Percentiles rank a stretch among this genome's conserved stretches.
phyloP scores from a whole-genome alignment of 1,140 invertebrate species.

The Nebria ingens region DNA sequence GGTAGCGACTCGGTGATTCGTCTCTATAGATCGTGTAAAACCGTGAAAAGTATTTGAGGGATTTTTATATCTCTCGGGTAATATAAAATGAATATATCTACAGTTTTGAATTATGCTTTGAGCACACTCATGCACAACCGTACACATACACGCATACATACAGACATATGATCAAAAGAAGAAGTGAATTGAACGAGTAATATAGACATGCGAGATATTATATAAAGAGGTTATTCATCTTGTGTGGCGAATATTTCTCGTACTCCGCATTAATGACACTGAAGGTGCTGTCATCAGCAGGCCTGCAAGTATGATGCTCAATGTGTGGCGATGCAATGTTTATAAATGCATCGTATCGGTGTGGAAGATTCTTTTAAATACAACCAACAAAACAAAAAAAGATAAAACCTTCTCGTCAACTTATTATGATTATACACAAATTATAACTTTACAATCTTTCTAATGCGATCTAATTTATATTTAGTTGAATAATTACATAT shows the following conservation, averaged over 20 bases:
- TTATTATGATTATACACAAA: too few species aligned
- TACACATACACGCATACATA: neutral
- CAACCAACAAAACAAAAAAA: too few species aligned
- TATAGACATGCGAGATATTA: too few species aligned
- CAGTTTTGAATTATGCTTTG: slow-evolving; percentile 3
- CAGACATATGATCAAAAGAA: slow-evolving; percentile 8
- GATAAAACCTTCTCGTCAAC: too few species aligned
- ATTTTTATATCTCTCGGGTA: neutral
- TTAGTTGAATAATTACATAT: too few species aligned
- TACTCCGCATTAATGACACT: neutral
- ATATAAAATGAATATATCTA: slow-evolving; percentile 8
- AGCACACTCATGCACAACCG: neutral
- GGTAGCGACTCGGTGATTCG: neutral
- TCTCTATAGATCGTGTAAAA: neutral
- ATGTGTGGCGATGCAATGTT: neutral
- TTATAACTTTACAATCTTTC: too few species aligned
- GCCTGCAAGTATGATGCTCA: neutral
- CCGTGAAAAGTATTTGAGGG: slow-evolving; percentile 1
- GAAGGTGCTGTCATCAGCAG: neutral
- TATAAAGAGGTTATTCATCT: slow-evolving; percentile 1
- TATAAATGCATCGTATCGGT: too few species aligned
- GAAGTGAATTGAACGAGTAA: neutral
- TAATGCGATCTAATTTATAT: too few species aligned
- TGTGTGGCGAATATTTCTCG: neutral
- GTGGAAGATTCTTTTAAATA: too few species aligned